These are phyloP conservation scores for Flabesymbios commensalis DNA, from an alignment of 2,888 invertebrate species.

Conservation along the genomic window DNA sequence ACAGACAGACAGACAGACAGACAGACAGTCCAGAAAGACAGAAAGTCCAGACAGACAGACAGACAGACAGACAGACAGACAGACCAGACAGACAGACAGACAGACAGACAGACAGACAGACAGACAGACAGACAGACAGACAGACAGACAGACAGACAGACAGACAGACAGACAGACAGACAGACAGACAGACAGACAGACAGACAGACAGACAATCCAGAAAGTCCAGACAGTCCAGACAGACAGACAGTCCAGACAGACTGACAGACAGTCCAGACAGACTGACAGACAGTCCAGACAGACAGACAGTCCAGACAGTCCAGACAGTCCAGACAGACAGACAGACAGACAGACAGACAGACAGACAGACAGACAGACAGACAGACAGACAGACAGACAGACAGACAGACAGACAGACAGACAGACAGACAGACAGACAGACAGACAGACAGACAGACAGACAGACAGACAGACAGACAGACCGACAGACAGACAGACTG, in stretches of 20 bases:
- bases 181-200: constrained; percentile 11
- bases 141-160: constrained; percentile 12
- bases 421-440: background rate
- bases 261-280: constrained; percentile 10
- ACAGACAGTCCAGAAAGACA: no score
- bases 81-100: no score
- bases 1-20: constrained; percentile 3
- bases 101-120: no score
- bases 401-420: constrained; percentile 3
- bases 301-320: constrained; percentile 5
- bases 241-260: no score
- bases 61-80: no score
- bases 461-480: constrained; percentile 10
- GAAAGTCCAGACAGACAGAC: no score
- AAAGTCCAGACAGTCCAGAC: no score
- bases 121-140: no score
- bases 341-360: constrained; percentile 6
- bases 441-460: constrained; percentile 7
- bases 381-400: constrained; percentile 6
- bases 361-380: constrained; percentile 4
- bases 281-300: constrained; percentile 1
- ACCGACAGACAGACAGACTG: constrained; percentile 10
- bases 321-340: constrained; percentile 1
- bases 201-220: constrained; percentile 13
- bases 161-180: constrained; percentile 15